Conservation (phyloP, 2,113 vertebrate species). For the Climacteris rufus region DNA sequence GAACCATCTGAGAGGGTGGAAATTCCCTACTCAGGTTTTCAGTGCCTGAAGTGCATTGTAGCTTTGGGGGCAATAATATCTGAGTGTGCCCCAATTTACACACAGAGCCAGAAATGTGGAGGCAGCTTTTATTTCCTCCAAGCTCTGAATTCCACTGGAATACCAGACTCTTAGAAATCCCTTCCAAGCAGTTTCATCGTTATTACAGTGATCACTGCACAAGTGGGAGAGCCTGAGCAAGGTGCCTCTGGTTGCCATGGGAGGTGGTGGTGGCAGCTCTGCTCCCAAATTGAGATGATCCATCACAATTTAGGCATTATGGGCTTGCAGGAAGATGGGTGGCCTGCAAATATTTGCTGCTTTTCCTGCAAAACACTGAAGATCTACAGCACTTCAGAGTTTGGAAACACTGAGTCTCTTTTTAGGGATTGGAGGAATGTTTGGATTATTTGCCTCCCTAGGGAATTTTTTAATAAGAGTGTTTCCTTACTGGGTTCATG, state of each 20-base stretch:
- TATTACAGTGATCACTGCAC: background rate
- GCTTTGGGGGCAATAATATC: background rate
- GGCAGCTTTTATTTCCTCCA: background rate
- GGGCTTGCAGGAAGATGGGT: background rate
- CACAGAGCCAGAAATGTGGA: background rate
- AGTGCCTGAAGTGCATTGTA: background rate
- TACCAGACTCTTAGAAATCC: background rate
- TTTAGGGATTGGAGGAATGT: background rate
- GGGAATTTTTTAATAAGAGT: background rate
- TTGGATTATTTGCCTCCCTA: background rate
- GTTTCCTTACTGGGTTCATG: background rate
- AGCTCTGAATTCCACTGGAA: background rate
- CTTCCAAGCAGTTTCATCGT: background rate
- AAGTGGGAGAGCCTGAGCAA: background rate
- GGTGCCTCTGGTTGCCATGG: background rate
- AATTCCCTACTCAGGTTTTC: background rate
- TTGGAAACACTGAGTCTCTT: background rate
- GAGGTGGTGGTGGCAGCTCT: background rate
- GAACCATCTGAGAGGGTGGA: background rate
- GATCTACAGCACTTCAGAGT: background rate
- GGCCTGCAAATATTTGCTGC: background rate
- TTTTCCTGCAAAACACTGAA: background rate
- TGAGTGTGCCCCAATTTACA: accelerated
- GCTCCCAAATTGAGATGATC: background rate
- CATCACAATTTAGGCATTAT: background rate